Evolutionary conservation across 2,113 vertebrate species (phyloP), one percentile per base, ranked within the genome.

Genomic region (Tor tambroides): DNA sequence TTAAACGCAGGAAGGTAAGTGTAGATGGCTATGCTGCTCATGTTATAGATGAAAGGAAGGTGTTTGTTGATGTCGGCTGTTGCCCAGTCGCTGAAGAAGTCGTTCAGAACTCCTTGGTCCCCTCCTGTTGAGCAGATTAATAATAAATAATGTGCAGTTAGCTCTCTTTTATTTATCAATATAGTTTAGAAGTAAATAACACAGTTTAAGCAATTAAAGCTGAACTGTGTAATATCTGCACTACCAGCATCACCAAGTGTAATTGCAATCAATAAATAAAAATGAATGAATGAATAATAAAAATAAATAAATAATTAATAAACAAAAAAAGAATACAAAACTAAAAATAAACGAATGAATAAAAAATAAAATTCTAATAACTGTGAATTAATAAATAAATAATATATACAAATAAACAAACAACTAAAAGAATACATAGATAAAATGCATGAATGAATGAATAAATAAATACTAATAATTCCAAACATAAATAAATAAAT

Each of bases 1-100:
- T 98, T 99, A 93, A 99, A 99, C 32, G 98, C 98, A 83, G 98
- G 98, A 90, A 99, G 96, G 92, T 99, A 99, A 69, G 98, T 98
- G 94, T 99, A 99, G 94, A 98, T 94, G n/a, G 97, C 96, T 89
- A 97, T 91, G 92, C 97, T 99, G 95, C 98, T 99, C 92, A 99
- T 94, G 90, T 99, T 99, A 95, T 99, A 99, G 94, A 99, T 96
- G 94, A 99, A 99, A 0, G 98, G 98, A 85, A 99, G 96, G 88
- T 99, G 98, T 91, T 99, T 99, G 67, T 93, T 96, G 91, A 99
- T 99, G 90, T 99, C 98, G 88, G 96, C 94, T 90, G 97, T 99
- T 86, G 98, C 95, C 98, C 98, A 99, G 92, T 92, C 94, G 88
- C 94, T 95, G 94, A 99, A 99, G 94, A 96, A 99, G 46, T 94